Evolutionary conservation across 2,113 vertebrate species (phyloP).

Genomic region (Australoheros scitulus): DNA sequence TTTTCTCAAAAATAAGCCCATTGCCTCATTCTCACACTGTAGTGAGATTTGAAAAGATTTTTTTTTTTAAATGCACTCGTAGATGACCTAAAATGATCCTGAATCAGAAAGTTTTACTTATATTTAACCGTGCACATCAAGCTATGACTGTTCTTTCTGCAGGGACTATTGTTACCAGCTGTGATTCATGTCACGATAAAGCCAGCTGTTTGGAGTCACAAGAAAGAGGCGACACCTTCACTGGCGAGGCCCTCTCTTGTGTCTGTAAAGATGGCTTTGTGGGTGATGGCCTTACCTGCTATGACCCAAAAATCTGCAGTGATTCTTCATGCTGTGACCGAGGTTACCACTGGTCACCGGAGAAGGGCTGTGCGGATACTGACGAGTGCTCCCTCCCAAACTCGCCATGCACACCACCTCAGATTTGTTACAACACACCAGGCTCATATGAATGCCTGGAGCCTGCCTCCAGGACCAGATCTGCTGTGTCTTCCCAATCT

Average conservation of each 20-base stretch:
- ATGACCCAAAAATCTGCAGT: conserved; percentile 18
- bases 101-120: neutral
- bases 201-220: conserved; percentile 36
- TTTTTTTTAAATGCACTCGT: too few relatives aligned
- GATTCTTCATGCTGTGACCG: conserved; percentile 49
- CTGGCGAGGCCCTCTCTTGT: conserved; percentile 26
- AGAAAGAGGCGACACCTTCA: conserved; percentile 34
- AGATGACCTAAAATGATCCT: too few relatives aligned
- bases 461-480: neutral
- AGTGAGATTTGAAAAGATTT: too few relatives aligned
- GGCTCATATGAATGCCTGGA: conserved; percentile 56
- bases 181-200: conserved; percentile 47
- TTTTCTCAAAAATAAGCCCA: too few relatives aligned
- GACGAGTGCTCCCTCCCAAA: conserved; percentile 61
- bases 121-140: neutral
- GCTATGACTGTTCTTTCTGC: neutral
- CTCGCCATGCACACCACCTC: conserved; percentile 22
- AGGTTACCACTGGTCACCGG: conserved; percentile 49
- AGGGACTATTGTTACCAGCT: conserved; percentile 47
- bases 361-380: conserved; percentile 58
- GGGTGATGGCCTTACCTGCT: conserved; percentile 66
- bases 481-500: neutral
- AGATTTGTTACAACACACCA: conserved; percentile 58
- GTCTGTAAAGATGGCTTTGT: conserved; percentile 67
- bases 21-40: too few relatives aligned